phyloP scores from a whole-genome alignment of 2,113 vertebrate species.

The Sturnus vulgaris region DNA sequence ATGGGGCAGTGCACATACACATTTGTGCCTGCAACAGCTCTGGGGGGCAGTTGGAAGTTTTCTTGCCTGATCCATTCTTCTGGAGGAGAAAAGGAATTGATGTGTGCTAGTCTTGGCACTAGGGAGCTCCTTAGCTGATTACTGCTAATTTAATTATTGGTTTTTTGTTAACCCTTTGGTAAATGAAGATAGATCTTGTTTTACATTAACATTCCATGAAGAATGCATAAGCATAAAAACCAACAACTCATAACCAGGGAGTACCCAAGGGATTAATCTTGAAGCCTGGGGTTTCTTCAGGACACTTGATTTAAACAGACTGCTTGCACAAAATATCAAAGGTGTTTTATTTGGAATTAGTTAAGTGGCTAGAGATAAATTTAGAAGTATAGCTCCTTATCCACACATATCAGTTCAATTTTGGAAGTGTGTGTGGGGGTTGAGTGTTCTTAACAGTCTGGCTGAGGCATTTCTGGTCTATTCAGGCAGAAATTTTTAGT shows the following conservation, averaged over 20 bases:
- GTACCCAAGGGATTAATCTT: neutral
- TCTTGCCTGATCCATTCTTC: neutral
- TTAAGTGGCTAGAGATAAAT: conserved; percentile 37
- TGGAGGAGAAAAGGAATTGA: neutral
- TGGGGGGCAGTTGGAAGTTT: neutral
- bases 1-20: neutral
- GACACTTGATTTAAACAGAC: conserved; percentile 31
- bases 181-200: neutral
- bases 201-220: neutral
- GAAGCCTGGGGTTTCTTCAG: conserved; percentile 32
- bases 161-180: conserved; percentile 43
- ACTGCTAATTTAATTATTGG: conserved; percentile 30
- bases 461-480: neutral
- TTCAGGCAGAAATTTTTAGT: neutral
- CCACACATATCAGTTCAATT: neutral
- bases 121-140: neutral
- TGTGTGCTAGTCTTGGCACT: neutral
- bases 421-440: neutral
- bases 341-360: conserved; percentile 32
- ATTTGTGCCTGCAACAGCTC: neutral
- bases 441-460: conserved; percentile 13
- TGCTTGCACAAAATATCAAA: conserved; percentile 29
- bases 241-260: neutral
- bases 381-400: conserved; percentile 14
- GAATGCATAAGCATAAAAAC: neutral